Evolutionary conservation across 30 jellyfish, hydroid and myxozoan genomes (phyloP).

Genomic region (Catostylus mosaicus): DNA sequence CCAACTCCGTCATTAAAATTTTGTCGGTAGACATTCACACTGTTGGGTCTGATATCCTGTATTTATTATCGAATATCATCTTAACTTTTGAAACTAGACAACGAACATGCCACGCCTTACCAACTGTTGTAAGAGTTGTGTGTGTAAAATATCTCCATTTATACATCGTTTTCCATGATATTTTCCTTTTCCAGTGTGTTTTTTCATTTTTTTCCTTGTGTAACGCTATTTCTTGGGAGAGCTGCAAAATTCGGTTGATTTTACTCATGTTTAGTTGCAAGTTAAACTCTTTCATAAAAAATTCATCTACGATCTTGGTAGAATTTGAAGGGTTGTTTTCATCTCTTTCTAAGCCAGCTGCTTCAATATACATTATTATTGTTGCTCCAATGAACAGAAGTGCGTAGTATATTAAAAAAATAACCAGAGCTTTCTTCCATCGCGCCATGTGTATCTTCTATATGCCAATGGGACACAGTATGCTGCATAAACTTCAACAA

Average conservation of each 20-base stretch:
- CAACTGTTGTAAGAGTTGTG: conserved; percentile 54
- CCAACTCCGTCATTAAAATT: no score
- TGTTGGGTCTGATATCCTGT: no score
- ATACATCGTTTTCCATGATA: conserved; percentile 41
- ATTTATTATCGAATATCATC: no score
- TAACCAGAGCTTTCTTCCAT: conserved; percentile 23
- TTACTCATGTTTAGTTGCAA: not conserved
- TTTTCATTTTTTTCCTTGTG: not conserved
- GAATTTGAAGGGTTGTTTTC: not conserved
- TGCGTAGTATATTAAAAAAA: conserved; percentile 24
- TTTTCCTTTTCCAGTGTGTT: conserved; percentile 11
- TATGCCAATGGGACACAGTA: no score
- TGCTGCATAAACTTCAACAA: no score
- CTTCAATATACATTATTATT: conserved; percentile 45
- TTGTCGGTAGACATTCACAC: no score
- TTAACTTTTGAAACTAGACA: not conserved
- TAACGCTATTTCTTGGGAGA: not conserved
- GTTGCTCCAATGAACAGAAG: conserved; percentile 49
- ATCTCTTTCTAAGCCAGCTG: conserved; percentile 7
- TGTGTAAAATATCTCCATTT: conserved; percentile 63
- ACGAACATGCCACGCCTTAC: conserved; percentile 9
- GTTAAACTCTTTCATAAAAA: not conserved
- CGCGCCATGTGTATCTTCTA: not conserved
- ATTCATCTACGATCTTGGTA: conserved; percentile 18
- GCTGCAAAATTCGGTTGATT: not conserved